phyloP scores from a whole-genome alignment of 2,113 vertebrate genomes.

The Strix aluco region DNA sequence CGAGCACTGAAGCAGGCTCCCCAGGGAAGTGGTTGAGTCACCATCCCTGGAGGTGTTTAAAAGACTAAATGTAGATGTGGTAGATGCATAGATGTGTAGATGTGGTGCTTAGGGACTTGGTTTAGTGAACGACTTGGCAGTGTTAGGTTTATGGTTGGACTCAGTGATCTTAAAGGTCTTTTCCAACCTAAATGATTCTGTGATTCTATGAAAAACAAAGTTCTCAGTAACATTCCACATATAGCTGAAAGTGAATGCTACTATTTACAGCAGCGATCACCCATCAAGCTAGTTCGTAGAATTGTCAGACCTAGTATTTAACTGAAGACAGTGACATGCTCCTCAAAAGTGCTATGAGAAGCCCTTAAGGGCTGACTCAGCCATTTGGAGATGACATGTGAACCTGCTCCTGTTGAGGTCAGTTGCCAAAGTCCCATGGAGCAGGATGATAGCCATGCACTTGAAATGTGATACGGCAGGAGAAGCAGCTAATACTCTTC shows the following conservation, averaged over 20 bases:
- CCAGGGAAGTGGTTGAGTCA: background rate
- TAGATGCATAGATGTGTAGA: background rate
- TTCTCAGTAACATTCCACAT: background rate
- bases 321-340: background rate
- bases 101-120: background rate
- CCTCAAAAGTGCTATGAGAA: background rate
- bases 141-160: background rate
- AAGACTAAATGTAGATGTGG: background rate
- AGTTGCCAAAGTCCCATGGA: background rate
- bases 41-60: background rate
- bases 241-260: background rate
- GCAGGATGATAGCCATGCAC: background rate
- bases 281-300: background rate
- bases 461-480: constrained; percentile 25
- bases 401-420: background rate
- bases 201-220: background rate
- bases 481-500: constrained; percentile 20
- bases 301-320: background rate
- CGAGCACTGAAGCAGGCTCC: background rate
- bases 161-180: background rate
- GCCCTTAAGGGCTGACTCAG: background rate
- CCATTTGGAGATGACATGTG: background rate
- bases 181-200: background rate
- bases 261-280: background rate
- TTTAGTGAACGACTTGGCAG: background rate